A percentile compares a stretch with the other conserved stretches of the same genome.
These are phyloP conservation scores for human DNA, from an alignment of 2,113 vertebrate species.

Conservation along the genomic window GRCh38 chr14:104447501-104448000, in stretches of 20 bases:
- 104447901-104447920: rapidly evolving
- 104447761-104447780: rapidly evolving
- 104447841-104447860: too few relatives aligned
- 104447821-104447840: not conserved
- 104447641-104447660: rapidly evolving
- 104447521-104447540: not conserved
- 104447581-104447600: rapidly evolving
- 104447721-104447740: not conserved
- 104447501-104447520: not conserved
- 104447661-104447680: not conserved
- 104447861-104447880: rapidly evolving
- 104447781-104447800: not conserved
- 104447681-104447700: not conserved
- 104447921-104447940: not conserved
- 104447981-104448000: rapidly evolving
- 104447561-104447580: rapidly evolving
- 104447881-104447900: rapidly evolving
- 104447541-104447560: not conserved
- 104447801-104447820: rapidly evolving
- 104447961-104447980: rapidly evolving
- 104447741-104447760: rapidly evolving
- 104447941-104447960: rapidly evolving
- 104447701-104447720: not conserved
- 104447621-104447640: rapidly evolving
- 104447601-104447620: rapidly evolving